Evolutionary conservation across 1,140 invertebrate species (phyloP), one percentile per base, ranked within the genome.

Genomic region (Calliphora vicina): DNA sequence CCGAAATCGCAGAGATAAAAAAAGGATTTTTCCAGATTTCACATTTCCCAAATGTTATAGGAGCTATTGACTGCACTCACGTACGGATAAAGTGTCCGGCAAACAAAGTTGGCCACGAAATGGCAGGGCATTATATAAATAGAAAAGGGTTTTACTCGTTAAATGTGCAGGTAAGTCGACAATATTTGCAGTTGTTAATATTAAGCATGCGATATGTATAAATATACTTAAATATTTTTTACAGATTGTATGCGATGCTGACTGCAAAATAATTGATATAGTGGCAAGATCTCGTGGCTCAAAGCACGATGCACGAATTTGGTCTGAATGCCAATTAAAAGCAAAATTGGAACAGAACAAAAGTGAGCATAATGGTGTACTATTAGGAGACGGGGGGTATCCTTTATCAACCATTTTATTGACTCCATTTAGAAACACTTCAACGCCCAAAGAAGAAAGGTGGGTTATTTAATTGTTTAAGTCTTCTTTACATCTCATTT

Each of bases 241-340:
- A 43, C 42, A 76, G 27, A 76, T 76, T 76, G 74, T 42, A 35
- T 76, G 74, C 74, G 26, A 35, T 76, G 74, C 74, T n/a, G 74
- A 76, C 35, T 35, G 74, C 29, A 76, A 76, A 29, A 76, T 35
- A 35, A 20, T 35, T 13, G 74, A 76, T 35, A 76, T 76, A 17
- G 74, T 76, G 6, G 26, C 74, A 29, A 76, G 8, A 76, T 35
- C 74, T 20, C 74, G 74, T 76, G 29, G 74, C 17, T 76, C 74
- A 35, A 42, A 35, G 26, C 74, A 42, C 20, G 27, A 76, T 35
- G 74, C 1, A 35, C 15, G 29, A 42, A 76, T 76, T 35, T 76
- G 27, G 74, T 17, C 12, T 73, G 27, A 26, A 17, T 26, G n/a
- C 27, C 71, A 29, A 25, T 73, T 76, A 76, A 76, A 76, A 76